Percentiles rank a stretch among this genome's conserved stretches.
Conservation (phyloP, 2,113 vertebrate species). For the Bungarus multicinctus region DNA sequence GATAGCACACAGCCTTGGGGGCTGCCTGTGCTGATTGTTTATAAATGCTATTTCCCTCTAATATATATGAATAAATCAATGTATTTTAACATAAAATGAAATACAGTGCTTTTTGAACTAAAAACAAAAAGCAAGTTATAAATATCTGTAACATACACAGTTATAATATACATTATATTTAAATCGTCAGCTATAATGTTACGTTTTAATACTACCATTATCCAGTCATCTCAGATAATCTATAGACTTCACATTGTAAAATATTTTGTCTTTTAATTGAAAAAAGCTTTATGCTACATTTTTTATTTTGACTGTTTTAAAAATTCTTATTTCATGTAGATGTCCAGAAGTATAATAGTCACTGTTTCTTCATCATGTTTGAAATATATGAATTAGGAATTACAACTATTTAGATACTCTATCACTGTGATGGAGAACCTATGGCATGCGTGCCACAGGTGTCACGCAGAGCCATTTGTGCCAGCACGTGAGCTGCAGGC, state of each 20-base stretch:
- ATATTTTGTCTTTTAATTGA: neutral
- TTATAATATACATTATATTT: neutral
- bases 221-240: neutral
- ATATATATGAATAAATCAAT: neutral
- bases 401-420: neutral
- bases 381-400: constrained; percentile 14
- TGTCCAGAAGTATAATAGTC: constrained; percentile 36
- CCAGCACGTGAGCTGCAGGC: too few species aligned
- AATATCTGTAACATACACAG: neutral
- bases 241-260: neutral
- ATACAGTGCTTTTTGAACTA: neutral
- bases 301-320: neutral
- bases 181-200: neutral
- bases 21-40: too few species aligned
- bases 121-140: neutral
- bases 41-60: neutral
- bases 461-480: too few species aligned
- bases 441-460: too few species aligned
- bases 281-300: neutral
- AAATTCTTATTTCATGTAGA: neutral
- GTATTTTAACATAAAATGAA: neutral
- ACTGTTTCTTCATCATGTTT: constrained; percentile 53
- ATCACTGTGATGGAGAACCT: constrained; percentile 8
- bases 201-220: neutral
- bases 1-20: too few species aligned